A percentile compares a stretch with the other conserved stretches of the same genome.
Evolutionary conservation across 2,113 vertebrate species (phyloP).

Genomic region (Dicaeum eximium): DNA sequence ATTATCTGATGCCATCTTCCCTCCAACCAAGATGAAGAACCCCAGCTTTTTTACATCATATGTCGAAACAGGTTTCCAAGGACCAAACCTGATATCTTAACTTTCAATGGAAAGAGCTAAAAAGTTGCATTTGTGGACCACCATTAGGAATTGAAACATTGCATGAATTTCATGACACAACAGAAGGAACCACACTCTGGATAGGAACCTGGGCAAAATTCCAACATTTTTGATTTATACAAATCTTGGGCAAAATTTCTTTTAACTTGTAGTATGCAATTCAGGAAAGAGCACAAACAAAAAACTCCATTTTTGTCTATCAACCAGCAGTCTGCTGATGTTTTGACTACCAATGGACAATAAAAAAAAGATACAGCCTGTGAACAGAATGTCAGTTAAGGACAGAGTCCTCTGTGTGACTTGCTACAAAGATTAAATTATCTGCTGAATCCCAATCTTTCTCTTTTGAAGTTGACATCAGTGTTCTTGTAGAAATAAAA

Average conservation of each 20-base stretch:
- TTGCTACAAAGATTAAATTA: not conserved
- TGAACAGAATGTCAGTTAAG: not conserved
- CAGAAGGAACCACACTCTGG: not conserved
- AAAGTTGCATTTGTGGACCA: not conserved
- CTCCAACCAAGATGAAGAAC: not conserved
- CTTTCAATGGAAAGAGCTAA: not conserved
- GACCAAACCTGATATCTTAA: not conserved
- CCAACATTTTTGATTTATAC: not conserved
- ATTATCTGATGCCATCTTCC: not conserved
- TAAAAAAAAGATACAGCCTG: not conserved
- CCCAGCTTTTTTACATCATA: not conserved
- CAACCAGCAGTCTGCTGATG: not conserved
- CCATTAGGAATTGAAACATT: not conserved
- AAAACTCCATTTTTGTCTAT: not conserved
- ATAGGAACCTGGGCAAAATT: not conserved
- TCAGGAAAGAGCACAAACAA: not conserved
- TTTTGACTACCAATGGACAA: not conserved
- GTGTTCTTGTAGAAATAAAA: not conserved
- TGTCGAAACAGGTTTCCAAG: not conserved
- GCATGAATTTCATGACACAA: not conserved
- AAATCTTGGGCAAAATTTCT: not conserved
- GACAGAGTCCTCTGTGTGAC: not conserved
- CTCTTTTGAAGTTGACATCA: slow-evolving; percentile 21
- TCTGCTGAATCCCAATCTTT: slow-evolving; percentile 22
- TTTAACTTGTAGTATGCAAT: not conserved